Evolutionary conservation across 23 tunicate species (phyloP).

Genomic region (Phallusia fumigata): DNA sequence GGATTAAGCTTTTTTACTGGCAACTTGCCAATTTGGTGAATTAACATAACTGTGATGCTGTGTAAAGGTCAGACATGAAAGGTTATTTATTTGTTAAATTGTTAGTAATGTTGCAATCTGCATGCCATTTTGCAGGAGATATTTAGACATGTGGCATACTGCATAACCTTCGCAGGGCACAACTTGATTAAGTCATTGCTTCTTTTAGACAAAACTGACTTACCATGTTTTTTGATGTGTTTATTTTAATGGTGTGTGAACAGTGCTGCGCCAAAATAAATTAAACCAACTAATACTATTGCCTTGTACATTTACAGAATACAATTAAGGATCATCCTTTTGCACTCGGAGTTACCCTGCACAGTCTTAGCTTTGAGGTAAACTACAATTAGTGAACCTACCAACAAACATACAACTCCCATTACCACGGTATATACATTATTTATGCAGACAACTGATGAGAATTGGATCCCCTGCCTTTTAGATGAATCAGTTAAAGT

Average conservation of each 20-base stretch:
- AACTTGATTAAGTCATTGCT: neutral
- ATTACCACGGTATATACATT: neutral
- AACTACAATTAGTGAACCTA: neutral
- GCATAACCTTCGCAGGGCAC: neutral
- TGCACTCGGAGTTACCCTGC: constrained; percentile 50
- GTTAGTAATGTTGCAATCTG: too few species aligned
- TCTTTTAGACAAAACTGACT: too few species aligned
- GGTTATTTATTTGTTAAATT: too few species aligned
- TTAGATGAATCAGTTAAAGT: constrained; percentile 68
- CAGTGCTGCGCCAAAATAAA: too few species aligned
- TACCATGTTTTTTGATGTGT: too few species aligned
- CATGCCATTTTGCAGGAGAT: neutral
- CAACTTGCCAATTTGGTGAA: too few species aligned
- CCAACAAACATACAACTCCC: neutral
- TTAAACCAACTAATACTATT: too few species aligned
- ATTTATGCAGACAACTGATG: constrained; percentile 60
- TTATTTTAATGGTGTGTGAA: too few species aligned
- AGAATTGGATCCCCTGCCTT: constrained; percentile 71
- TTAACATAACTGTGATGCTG: too few species aligned
- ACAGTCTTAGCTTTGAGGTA: constrained; percentile 51
- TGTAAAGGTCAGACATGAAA: too few species aligned
- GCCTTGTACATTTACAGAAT: neutral
- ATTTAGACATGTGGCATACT: neutral
- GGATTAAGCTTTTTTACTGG: too few species aligned
- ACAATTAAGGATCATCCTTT: constrained; percentile 52